Evolutionary conservation across 2,113 vertebrate species (phyloP).

Genomic region (Calidris pygmaea): DNA sequence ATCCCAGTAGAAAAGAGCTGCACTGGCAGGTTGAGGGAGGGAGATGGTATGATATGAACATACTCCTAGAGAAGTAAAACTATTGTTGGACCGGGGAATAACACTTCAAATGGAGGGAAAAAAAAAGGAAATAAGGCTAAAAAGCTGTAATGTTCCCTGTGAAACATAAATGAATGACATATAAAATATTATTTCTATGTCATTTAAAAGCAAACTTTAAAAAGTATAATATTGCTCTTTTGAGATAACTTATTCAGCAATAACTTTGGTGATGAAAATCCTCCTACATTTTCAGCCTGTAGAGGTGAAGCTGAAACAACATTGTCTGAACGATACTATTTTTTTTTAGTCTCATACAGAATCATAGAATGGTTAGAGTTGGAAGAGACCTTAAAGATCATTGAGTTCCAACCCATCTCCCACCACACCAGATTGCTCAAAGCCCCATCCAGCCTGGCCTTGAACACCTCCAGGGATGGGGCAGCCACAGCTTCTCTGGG

Average conservation of each 20-base stretch:
- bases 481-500: too few species aligned
- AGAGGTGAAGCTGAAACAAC: background rate
- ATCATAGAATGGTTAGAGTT: too few species aligned
- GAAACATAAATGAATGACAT: background rate
- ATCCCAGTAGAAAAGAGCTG: background rate
- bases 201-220: background rate
- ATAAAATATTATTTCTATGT: background rate
- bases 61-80: background rate
- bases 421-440: too few species aligned
- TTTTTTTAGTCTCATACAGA: fast-evolving
- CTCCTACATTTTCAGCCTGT: background rate
- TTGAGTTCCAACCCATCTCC: too few species aligned
- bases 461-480: too few species aligned
- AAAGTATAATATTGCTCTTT: background rate
- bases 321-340: background rate
- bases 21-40: too few species aligned
- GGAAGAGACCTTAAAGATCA: too few species aligned
- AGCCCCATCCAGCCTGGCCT: too few species aligned
- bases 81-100: background rate
- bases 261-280: background rate
- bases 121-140: background rate
- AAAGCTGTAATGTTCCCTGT: background rate
- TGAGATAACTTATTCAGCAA: background rate
- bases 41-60: background rate
- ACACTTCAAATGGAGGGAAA: background rate